phyloP scores from a whole-genome alignment of 1,140 invertebrate species.

The Drosophila virilis region DNA sequence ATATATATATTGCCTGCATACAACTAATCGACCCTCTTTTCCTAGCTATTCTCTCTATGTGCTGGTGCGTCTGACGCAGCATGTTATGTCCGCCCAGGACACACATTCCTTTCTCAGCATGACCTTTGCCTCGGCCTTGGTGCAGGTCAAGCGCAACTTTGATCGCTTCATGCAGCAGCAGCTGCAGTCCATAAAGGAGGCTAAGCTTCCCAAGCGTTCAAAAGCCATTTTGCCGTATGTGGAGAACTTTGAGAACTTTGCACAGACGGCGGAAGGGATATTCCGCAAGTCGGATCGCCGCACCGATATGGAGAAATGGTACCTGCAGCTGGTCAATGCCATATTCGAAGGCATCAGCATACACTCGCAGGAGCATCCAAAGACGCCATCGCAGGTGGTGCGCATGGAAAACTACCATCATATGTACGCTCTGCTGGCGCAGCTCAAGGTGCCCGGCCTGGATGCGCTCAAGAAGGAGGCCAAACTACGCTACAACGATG shows the following conservation, averaged over 20 bases:
- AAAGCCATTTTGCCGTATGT: conserved; percentile 97
- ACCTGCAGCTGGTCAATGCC: conserved; percentile 92
- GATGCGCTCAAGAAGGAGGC: conserved; percentile 95
- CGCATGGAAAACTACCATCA: conserved; percentile 99
- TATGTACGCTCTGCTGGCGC: conserved; percentile 93
- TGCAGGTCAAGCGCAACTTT: conserved; percentile 97
- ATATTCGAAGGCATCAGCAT: conserved; percentile 94
- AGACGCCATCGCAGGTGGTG: conserved; percentile 97
- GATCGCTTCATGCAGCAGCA: conserved; percentile 96
- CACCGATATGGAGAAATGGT: conserved; percentile 98
- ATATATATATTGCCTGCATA: not conserved
- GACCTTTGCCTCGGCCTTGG: conserved; percentile 93
- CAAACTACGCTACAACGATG: conserved; percentile 95
- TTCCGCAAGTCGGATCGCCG: conserved; percentile 94
- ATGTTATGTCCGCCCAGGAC: conserved; percentile 95
- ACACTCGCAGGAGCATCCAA: conserved; percentile 94
- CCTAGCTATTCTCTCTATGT: conserved; percentile 95
- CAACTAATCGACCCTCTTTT: not conserved
- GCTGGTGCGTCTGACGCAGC: conserved; percentile 93
- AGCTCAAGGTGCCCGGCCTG: conserved; percentile 95
- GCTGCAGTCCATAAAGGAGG: conserved; percentile 92
- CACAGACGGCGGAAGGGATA: conserved; percentile 93
- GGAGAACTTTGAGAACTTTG: conserved; percentile 96
- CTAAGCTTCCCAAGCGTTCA: conserved; percentile 88
- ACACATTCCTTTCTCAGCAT: conserved; percentile 96